These are phyloP conservation scores for Acanthochromis polyacanthus DNA, from an alignment of 2,113 vertebrate genomes.

Conservation along the genomic window DNA sequence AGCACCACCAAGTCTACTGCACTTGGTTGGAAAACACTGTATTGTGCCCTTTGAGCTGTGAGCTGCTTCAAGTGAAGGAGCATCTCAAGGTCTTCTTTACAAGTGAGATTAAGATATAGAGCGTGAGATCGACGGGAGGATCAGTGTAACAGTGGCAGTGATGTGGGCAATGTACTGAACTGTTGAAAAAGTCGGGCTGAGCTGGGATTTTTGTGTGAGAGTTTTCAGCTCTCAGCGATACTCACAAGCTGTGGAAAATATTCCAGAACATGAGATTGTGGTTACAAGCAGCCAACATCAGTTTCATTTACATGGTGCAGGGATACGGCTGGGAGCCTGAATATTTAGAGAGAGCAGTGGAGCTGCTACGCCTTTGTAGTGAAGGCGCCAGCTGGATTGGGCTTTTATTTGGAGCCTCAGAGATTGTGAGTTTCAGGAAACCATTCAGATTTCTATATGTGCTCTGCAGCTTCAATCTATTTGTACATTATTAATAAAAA, in stretches of 20 bases:
- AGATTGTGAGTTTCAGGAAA: no score
- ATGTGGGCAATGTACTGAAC: not conserved
- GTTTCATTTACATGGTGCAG: not conserved
- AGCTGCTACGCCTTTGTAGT: no score
- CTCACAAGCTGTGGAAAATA: not conserved
- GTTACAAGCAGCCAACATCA: conserved; percentile 2
- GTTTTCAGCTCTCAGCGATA: not conserved
- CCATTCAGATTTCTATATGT: not conserved
- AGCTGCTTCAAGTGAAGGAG: not conserved
- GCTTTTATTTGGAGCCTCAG: not conserved
- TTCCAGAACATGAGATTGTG: not conserved
- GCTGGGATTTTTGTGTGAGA: conserved; percentile 14
- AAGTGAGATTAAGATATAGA: not conserved
- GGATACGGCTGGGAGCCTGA: not conserved
- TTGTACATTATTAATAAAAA: not conserved
- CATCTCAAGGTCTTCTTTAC: not conserved
- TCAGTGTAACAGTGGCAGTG: conserved; percentile 8
- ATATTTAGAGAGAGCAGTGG: not conserved
- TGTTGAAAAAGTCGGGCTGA: not conserved
- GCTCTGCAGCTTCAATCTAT: not conserved
- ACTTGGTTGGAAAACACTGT: not conserved
- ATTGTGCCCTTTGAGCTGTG: conserved; percentile 2
- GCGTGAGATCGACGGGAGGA: conserved; percentile 10
- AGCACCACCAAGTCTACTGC: not conserved
- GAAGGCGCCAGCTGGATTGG: not conserved